phyloP scores from a whole-genome alignment of 2,797 vertebrate genomes.

The Limosa lapponica region DNA sequence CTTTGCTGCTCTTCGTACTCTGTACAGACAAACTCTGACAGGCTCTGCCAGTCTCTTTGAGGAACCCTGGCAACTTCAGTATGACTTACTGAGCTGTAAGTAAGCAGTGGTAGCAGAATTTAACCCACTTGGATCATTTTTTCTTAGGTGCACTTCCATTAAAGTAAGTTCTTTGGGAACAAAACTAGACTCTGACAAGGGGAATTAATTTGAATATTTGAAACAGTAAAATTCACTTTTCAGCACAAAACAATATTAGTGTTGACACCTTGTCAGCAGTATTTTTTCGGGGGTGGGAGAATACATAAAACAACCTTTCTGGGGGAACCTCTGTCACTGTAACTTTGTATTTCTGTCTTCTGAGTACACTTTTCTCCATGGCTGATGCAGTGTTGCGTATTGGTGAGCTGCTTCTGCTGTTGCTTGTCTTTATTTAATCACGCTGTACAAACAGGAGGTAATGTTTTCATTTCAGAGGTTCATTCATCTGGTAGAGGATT shows the following conservation, averaged over 20 bases:
- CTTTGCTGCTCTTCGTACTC: not conserved
- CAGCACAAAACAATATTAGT: not conserved
- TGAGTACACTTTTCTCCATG: not conserved
- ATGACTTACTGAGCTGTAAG: not conserved
- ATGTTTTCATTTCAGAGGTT: not conserved
- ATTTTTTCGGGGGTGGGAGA: not conserved
- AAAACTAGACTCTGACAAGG: not conserved
- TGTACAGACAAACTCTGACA: not conserved
- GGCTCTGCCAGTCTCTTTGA: not conserved
- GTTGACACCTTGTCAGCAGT: not conserved
- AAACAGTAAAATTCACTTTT: not conserved
- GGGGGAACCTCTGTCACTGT: not conserved
- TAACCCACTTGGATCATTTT: not conserved
- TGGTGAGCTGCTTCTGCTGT: not conserved
- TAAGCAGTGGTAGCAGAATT: not conserved
- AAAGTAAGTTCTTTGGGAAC: not conserved
- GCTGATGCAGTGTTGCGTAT: not conserved
- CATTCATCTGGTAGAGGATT: not conserved
- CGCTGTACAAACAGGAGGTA: not conserved
- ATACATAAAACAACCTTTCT: not conserved
- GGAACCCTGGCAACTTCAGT: not conserved
- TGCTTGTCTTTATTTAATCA: not conserved
- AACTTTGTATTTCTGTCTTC: not conserved
- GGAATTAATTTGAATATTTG: not conserved
- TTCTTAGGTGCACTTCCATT: not conserved